These are phyloP conservation scores for Lophura swinhoii DNA, from an alignment of 2,797 vertebrate species.

Conservation along the genomic window DNA sequence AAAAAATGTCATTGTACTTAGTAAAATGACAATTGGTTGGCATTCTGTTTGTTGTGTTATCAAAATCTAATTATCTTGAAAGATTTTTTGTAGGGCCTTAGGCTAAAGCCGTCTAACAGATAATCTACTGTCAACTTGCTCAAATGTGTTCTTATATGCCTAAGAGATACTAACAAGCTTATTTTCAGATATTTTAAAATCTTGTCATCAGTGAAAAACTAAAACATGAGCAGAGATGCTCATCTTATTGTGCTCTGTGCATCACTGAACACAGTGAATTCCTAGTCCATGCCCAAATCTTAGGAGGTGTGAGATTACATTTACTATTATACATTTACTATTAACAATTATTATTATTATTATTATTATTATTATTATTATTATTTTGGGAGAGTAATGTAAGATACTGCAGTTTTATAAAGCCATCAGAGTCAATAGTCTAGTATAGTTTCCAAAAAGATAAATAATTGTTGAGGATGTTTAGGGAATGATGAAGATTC, in stretches of 20 bases:
- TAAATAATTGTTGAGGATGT: neutral
- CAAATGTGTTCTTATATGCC: neutral
- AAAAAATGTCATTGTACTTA: neutral
- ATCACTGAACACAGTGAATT: neutral
- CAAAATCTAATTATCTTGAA: neutral
- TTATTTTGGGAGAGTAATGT: neutral
- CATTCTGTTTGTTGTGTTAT: neutral
- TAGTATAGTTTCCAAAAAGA: neutral
- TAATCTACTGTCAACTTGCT: neutral
- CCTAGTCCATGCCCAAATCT: neutral
- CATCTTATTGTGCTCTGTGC: neutral
- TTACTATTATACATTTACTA: neutral
- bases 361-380: neutral
- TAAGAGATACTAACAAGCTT: neutral
- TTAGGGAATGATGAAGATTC: neutral
- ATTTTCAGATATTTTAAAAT: neutral
- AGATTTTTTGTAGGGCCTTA: neutral
- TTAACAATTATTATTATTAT: neutral
- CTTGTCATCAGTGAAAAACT: neutral
- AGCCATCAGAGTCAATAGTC: neutral
- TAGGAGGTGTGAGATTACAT: neutral
- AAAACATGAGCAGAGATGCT: neutral
- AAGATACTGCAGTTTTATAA: neutral
- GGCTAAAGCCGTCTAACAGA: neutral
- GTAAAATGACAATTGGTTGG: neutral